phyloP scores from a whole-genome alignment of 2,797 vertebrate species.

The Lepidocolaptes lacrymiger region DNA sequence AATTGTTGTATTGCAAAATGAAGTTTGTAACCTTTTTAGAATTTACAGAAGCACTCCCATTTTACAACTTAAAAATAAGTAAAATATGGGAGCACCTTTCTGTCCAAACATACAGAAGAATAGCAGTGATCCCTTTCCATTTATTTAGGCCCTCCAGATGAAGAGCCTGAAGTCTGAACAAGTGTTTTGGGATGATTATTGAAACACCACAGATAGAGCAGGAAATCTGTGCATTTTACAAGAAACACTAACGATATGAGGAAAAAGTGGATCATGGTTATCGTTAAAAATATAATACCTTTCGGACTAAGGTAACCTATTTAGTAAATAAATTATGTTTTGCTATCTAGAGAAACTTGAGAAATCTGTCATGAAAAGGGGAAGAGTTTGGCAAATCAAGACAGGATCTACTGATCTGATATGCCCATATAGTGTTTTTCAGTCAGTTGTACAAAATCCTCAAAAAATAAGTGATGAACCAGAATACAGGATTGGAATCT shows the following conservation, averaged over 20 bases:
- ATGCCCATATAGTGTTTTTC: rapidly evolving
- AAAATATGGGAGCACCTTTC: background rate
- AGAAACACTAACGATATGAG: background rate
- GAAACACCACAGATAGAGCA: background rate
- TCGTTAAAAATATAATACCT: background rate
- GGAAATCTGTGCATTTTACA: background rate
- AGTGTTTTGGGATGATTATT: background rate
- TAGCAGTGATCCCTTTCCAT: background rate
- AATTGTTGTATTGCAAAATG: background rate
- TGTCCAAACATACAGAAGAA: background rate
- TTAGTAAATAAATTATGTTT: background rate
- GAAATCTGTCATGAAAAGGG: background rate
- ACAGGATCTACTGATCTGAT: background rate
- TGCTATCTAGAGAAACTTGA: background rate
- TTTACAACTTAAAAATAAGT: background rate
- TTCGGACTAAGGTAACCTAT: background rate
- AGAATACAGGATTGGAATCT: background rate
- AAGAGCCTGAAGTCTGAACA: background rate
- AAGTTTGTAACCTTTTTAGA: background rate
- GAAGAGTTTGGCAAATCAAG: background rate
- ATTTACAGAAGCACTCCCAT: background rate
- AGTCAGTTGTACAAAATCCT: background rate
- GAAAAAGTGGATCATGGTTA: background rate
- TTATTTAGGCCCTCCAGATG: background rate
- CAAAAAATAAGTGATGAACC: background rate